Base-by-base conservation (phyloP, 1,140 invertebrate genomes). In the Propsilocerus akamusi region DNA sequence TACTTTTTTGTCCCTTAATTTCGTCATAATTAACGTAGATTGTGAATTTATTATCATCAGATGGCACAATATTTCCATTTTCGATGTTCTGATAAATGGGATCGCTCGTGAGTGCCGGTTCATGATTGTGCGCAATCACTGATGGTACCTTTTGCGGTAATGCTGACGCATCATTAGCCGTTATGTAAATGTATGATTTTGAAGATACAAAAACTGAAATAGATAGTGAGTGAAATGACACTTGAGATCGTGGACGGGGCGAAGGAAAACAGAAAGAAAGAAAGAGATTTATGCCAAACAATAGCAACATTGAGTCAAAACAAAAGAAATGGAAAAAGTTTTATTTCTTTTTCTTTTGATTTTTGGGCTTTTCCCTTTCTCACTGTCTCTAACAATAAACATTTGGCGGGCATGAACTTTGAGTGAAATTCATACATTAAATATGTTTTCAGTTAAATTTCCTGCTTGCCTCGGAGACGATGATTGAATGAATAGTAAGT, bases 61-160 rank as follows among this genome's bases (percentile, higher is more conserved):
- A 17, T 48, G 47, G 26, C 26, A 26, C 26, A 26, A 48, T 26
- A 26, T 17, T 48, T 17, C 4, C n/a, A 49, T 54, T 56, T 48
- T 61, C 48, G 4, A 48, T 58, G 53, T 64, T 64, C 26, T 61
- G 55, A 55, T 64, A 64, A 48, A 64, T 58, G 12, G 61, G 62
- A 28, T 53, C 49, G 10, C 8, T 28, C 46, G 22, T n/a, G 25
- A 17, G 30, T 46, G 11, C 57, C 58, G 34, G 22, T 41, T 14
- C 34, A 7, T 41, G 5, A 17, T 14, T 20, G 14, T 8, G 34
- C 14, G 34, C 34, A 41, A 8, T 41, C 7, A 20, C 17, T 41
- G 34, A 41, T 17, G 34, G 32, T 54, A 52, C 1, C 51, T 47
- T 14, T 53, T n/a, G n/a, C n/a, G n/a, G n/a, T n/a, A n/a, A n/a